A percentile compares a stretch with the other conserved stretches of the same genome.
Evolutionary conservation across 2,113 vertebrate genomes (phyloP).

Genomic region (Turnix velox): DNA sequence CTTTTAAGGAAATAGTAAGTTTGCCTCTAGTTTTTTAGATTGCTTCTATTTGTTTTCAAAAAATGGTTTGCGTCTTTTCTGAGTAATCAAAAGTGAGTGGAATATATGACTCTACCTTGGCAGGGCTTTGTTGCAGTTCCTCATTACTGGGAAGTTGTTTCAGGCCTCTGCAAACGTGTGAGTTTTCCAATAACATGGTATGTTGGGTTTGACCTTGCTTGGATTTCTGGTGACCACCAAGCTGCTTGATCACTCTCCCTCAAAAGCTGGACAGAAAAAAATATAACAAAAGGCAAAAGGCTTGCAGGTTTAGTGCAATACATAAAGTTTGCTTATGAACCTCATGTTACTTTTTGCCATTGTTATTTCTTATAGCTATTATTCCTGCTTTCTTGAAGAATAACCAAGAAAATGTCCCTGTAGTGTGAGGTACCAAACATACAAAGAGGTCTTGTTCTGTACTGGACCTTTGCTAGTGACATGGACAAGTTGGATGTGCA

Average conservation of each 20-base stretch:
- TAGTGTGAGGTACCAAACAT: background rate
- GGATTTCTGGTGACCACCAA: background rate
- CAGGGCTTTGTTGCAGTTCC: background rate
- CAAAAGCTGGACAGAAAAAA: background rate
- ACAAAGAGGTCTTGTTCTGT: background rate
- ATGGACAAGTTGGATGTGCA: background rate
- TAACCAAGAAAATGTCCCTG: background rate
- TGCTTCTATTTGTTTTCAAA: background rate
- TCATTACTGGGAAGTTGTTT: background rate
- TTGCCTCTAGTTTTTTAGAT: background rate
- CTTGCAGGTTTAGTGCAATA: fast-evolving
- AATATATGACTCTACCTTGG: background rate
- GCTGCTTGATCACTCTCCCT: background rate
- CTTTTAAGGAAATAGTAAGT: background rate
- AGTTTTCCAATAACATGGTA: background rate
- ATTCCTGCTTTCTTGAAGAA: background rate
- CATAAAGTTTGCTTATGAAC: background rate
- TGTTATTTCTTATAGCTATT: background rate
- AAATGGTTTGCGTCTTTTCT: background rate
- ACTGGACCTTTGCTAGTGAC: background rate
- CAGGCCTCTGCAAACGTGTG: background rate
- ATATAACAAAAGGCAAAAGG: fast-evolving
- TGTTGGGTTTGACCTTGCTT: background rate
- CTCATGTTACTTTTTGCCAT: background rate
- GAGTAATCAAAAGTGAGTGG: background rate